Evolutionary conservation across 2,797 vertebrate genomes (phyloP), one percentile per base, ranked within the genome.

Genomic region (Poecilia velifera): DNA sequence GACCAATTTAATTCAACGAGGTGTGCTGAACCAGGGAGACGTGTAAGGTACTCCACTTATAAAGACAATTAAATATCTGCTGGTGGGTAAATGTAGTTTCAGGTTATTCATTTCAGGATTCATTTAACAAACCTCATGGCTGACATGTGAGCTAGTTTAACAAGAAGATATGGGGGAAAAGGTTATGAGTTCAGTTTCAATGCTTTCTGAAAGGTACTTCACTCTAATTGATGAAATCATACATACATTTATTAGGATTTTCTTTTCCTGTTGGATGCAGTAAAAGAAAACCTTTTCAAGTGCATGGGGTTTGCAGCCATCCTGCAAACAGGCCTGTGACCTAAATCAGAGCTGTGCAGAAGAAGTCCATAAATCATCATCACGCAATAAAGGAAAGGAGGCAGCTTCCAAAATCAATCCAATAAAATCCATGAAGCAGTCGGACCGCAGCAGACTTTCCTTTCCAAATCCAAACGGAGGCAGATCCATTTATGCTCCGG

Each of bases 291-390:
- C 13, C 28, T 28, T 13, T 45, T 70, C 25, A 16, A 71, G 1
- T 49, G n/a, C 13, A 28, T 0, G 18, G 18, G 2, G 18, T 66
- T 68, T 45, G 72, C 45, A 73, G 76, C 79, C 72, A 46, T 70
- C 45, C 79, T 76, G 45, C 36, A 73, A 66, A 82, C 78, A 76
- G 47, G 83, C 86, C 64, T 89, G 75, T 64, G 77, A 79, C 46
- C 10, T 46, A 10, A 82, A 79, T 72, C 68, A 47, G 25, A 62
- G 71, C 80, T 76, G 82, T 76, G 14, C 59, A 47, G 25, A 71
- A 79, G 83, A 9, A 18, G 76, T 73, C 20, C 59, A 47, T 78
- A 83, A 83, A 57, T 49, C 16, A 72, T 83, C 1, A 72, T 84
- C 28, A 28, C 51, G 73, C 57, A 62, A 34, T 4, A 47, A 36